phyloP scores from a whole-genome alignment of 37 sponge, comb jelly and placozoan species.

The Spongia lamella region DNA sequence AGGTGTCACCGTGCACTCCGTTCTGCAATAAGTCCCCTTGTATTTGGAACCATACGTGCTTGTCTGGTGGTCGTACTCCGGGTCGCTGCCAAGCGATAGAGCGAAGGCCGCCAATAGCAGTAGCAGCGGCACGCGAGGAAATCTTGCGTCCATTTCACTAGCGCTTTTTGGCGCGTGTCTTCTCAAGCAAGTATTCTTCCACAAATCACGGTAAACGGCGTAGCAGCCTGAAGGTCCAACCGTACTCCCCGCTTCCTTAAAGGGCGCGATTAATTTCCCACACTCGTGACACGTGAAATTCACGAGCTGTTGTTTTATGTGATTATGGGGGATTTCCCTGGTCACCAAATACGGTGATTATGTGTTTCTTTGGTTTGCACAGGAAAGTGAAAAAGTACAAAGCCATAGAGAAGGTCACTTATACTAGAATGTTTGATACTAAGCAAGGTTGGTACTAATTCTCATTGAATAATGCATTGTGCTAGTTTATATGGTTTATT shows the following conservation, averaged over 20 bases:
- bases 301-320: too few species aligned
- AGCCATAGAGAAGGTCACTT: constrained; percentile 55
- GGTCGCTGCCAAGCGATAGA: constrained; percentile 2
- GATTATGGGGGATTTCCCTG: too few species aligned
- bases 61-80: constrained; percentile 77
- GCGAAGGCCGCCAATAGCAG: background rate
- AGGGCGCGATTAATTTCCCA: too few species aligned
- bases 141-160: background rate
- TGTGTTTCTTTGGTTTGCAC: background rate
- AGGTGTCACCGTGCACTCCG: constrained; percentile 66
- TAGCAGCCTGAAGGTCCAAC: too few species aligned
- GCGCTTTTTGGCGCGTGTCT: too few species aligned
- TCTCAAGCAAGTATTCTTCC: too few species aligned
- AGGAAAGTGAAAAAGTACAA: constrained; percentile 54
- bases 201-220: too few species aligned
- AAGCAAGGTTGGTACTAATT: too few species aligned
- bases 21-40: constrained; percentile 27
- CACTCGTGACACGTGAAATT: too few species aligned
- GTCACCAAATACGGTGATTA: too few species aligned
- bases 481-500: too few species aligned
- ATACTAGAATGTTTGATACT: constrained; percentile 38
- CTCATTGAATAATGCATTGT: too few species aligned
- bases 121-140: background rate
- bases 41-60: constrained; percentile 49
- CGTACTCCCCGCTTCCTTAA: background rate